phyloP scores from a whole-genome alignment of 2,888 invertebrate genomes.

The Rhagophthalmus giganteus region DNA sequence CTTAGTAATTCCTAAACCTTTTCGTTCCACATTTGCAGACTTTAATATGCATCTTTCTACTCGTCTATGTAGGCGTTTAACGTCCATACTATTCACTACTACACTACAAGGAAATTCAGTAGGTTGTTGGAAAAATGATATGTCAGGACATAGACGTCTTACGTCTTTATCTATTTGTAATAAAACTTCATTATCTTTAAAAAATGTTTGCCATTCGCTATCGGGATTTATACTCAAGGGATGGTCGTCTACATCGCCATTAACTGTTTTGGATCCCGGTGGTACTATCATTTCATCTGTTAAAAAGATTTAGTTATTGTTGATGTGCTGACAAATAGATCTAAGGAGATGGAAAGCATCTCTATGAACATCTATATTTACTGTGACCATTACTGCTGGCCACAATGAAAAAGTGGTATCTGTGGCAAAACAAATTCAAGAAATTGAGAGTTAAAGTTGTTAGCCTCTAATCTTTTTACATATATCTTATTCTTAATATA shows the following conservation, averaged over 20 bases:
- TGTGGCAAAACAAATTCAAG: too few species aligned
- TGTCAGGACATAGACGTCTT: conserved; percentile 90
- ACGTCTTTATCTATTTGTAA: conserved; percentile 98
- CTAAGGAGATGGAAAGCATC: too few species aligned
- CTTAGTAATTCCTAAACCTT: conserved; percentile 87
- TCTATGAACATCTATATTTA: too few species aligned
- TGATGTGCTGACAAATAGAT: too few species aligned
- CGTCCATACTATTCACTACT: conserved; percentile 77
- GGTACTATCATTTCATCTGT: conserved; percentile 85
- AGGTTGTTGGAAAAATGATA: conserved; percentile 95
- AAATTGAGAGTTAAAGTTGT: too few species aligned
- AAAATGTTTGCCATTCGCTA: conserved; percentile 94
- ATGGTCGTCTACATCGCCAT: conserved; percentile 75
- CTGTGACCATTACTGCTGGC: too few species aligned
- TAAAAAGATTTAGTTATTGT: not conserved
- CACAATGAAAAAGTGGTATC: too few species aligned
- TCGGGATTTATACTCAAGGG: conserved; percentile 94
- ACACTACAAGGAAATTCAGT: conserved; percentile 87
- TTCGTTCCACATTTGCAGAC: conserved; percentile 84
- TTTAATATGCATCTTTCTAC: conserved; percentile 85
- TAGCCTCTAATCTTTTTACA: too few species aligned
- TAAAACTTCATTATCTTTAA: conserved; percentile 96
- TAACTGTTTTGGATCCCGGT: conserved; percentile 66
- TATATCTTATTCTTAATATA: too few species aligned
- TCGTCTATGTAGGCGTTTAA: conserved; percentile 83